Evolutionary conservation across 1,140 invertebrate species (phyloP).

Genomic region (Drosophila nigromelanica): DNA sequence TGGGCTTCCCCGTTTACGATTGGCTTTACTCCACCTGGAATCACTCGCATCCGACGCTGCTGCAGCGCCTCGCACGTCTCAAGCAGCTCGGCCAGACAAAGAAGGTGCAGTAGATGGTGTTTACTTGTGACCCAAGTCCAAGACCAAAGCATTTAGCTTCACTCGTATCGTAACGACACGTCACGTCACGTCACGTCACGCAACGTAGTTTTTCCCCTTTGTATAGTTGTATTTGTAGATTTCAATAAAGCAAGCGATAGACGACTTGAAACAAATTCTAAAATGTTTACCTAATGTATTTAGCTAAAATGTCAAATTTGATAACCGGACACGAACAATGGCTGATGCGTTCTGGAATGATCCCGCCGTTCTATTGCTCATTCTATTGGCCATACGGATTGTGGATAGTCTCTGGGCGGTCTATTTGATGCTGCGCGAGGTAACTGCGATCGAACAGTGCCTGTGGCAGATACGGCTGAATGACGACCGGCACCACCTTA

Average conservation of each 20-base stretch:
- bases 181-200: conserved; percentile 6
- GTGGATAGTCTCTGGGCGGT: conserved; percentile 56
- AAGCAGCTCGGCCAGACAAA: conserved; percentile 65
- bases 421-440: conserved; percentile 61
- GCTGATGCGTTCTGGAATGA: conserved; percentile 55
- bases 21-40: conserved; percentile 96
- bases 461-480: too few relatives aligned
- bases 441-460: conserved; percentile 38
- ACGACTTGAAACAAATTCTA: conserved; percentile 19
- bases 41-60: conserved; percentile 97
- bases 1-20: conserved; percentile 96
- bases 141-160: conserved; percentile 63
- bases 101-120: conserved; percentile 47
- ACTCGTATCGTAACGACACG: not conserved
- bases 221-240: conserved; percentile 41
- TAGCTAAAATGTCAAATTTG: conserved; percentile 35
- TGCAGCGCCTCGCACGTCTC: conserved; percentile 91
- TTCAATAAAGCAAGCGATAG: conserved; percentile 41
- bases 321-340: conserved; percentile 41
- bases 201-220: not conserved
- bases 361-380: conserved; percentile 39
- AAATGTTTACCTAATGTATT: conserved; percentile 24
- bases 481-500: too few relatives aligned
- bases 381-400: conserved; percentile 44
- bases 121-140: not conserved